These are phyloP conservation scores for Venustaconcha ellipsiformis DNA, from an alignment of 1,140 invertebrate species.

Conservation along the genomic window DNA sequence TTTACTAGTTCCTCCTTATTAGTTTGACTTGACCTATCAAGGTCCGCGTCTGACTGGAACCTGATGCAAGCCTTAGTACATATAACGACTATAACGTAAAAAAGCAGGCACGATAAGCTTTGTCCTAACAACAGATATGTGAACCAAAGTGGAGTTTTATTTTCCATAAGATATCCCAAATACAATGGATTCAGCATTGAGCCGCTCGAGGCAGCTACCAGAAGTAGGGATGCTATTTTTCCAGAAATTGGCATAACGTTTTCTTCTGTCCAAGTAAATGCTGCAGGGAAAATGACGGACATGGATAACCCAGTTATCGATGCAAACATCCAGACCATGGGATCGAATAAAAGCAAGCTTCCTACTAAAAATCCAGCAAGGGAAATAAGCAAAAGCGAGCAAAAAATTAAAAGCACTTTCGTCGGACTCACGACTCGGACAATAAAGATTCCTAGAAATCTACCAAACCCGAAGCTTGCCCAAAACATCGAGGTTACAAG, in stretches of 20 bases:
- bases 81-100: conserved; percentile 10
- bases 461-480: conserved; percentile 31
- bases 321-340: conserved; percentile 20
- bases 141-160: conserved; percentile 39
- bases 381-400: conserved; percentile 9
- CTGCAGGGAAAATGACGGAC: conserved; percentile 42
- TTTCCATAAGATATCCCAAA: conserved; percentile 43
- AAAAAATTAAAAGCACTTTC: conserved; percentile 23
- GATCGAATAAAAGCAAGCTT: background rate
- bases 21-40: no score
- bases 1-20: no score
- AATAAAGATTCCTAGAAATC: conserved; percentile 40
- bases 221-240: conserved; percentile 36
- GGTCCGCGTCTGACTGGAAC: no score
- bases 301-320: conserved; percentile 31
- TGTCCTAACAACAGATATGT: conserved; percentile 34
- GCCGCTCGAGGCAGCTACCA: conserved; percentile 40
- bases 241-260: conserved; percentile 41
- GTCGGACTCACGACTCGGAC: conserved; percentile 27
- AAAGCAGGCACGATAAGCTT: conserved; percentile 25
- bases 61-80: no score
- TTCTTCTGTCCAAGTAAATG: conserved; percentile 45
- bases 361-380: conserved; percentile 25
- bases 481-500: conserved; percentile 38
- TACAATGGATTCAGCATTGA: conserved; percentile 40